Base-by-base conservation (phyloP, 1,140 invertebrate species). In the Drosophila funebris region DNA sequence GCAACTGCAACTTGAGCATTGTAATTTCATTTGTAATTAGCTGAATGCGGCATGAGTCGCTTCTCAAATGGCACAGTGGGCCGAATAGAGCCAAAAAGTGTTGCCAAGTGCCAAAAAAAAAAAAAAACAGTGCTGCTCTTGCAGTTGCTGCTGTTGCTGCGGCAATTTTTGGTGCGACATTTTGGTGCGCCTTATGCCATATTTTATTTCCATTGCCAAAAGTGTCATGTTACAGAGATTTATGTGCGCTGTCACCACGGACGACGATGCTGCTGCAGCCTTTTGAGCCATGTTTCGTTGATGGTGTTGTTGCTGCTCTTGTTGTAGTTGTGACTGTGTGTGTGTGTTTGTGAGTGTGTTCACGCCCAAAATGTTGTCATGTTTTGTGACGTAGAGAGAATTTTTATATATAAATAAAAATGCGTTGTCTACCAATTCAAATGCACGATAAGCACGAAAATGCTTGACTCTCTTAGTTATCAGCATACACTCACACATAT, bases 141-240 rank as follows among this genome's bases (percentile, higher is more conserved):
- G 52, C 4, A 54, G 27, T 6, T 58, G 44, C 8, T 66, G 36
- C 11, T 63, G 50, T 3, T 56, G 54, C 41, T 56, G 63, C 63
- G 24, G 63, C 46, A 53, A 57, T 68, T 64, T 60, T 63, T 84
- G 82, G 82, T 87, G 82, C 82, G 79, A 88, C 84, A 88, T 88
- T 89, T 89, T 84, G 82, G 70, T 85, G 84, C 76, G 70, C 44
- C 80, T 79, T 77, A 89, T 88, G 78, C 90, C 89, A 91, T 90
- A 90, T 91, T 90, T 91, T 91, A 88, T 91, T 91, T 88, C 83
- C 82, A 91, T 88, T 91, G 90, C 88, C 87, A 91, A 91, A 91
- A 91, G 90, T 91, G 90, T 91, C 90, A 91, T 91, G 90, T 91
- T 90, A 87, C 87, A 76, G 78, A 90, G 90, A 91, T 91, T 91